Evolutionary conservation across 1,140 invertebrate species (phyloP).

Genomic region (Spodoptera frugiperda): DNA sequence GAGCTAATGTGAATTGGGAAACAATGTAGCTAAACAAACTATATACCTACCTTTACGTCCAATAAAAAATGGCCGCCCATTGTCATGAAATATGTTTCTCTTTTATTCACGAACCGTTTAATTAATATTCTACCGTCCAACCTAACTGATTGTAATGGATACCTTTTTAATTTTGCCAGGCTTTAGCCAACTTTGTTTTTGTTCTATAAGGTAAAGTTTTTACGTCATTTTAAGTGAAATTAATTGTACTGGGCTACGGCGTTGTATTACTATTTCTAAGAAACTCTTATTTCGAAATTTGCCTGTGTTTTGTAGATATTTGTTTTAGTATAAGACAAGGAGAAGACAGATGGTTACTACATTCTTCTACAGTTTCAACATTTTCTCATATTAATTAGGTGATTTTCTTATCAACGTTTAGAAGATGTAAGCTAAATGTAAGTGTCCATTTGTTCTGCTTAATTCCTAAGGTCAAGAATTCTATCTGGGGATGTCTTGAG

Average conservation of each 20-base stretch:
- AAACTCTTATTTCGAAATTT: no score
- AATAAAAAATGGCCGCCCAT: background rate
- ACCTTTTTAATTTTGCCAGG: conserved; percentile 2
- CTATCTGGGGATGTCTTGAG: background rate
- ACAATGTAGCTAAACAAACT: background rate
- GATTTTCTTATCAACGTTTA: no score
- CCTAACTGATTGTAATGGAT: conserved; percentile 8
- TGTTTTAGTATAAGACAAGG: no score
- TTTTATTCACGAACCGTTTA: background rate
- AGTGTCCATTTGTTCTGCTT: background rate
- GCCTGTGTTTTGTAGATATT: no score
- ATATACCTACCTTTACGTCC: no score
- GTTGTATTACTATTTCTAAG: background rate
- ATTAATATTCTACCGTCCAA: conserved; percentile 1
- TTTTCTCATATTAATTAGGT: no score
- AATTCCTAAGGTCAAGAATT: background rate
- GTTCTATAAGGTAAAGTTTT: background rate
- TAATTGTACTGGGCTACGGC: background rate
- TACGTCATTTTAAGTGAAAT: background rate
- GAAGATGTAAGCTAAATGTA: no score
- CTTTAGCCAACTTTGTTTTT: background rate
- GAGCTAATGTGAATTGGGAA: no score
- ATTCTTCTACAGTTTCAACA: no score
- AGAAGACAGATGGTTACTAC: no score
- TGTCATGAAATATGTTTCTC: background rate